These are phyloP conservation scores for Herpetotheres cachinnans DNA, from an alignment of 2,113 vertebrate genomes.

Conservation along the genomic window DNA sequence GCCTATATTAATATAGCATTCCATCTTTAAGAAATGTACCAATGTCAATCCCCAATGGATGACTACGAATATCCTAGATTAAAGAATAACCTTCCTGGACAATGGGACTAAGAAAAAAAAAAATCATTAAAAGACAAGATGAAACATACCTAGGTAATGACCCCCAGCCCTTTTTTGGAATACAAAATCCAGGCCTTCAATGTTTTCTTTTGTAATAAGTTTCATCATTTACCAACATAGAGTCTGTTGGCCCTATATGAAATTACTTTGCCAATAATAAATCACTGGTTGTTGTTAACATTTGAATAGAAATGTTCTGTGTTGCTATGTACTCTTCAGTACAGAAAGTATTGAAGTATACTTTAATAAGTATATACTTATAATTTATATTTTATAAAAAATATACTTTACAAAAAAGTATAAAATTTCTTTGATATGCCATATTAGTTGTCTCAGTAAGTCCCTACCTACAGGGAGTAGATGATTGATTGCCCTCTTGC, in stretches of 20 bases:
- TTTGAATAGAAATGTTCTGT: background rate
- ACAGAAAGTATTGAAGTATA: background rate
- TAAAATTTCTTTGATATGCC: background rate
- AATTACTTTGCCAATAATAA: background rate
- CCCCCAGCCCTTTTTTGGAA: accelerated
- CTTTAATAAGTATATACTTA: too few species aligned
- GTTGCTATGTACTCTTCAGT: background rate
- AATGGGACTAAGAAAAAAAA: background rate
- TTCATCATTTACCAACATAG: background rate
- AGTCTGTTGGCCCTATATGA: background rate
- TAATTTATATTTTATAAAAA: too few species aligned
- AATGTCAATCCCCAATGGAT: background rate
- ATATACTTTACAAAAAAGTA: background rate
- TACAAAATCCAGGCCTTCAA: background rate
- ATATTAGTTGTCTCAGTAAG: background rate
- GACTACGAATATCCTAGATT: background rate
- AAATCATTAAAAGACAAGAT: background rate
- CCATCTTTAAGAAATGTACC: background rate
- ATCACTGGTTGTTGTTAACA: background rate
- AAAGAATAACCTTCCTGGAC: background rate
- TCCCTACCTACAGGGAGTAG: background rate
- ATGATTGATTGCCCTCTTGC: background rate
- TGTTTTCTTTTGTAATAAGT: background rate
- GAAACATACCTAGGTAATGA: background rate
- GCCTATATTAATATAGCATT: background rate